These are phyloP conservation scores for Batillaria attramentaria DNA, from an alignment of 1,140 invertebrate genomes.

Conservation along the genomic window DNA sequence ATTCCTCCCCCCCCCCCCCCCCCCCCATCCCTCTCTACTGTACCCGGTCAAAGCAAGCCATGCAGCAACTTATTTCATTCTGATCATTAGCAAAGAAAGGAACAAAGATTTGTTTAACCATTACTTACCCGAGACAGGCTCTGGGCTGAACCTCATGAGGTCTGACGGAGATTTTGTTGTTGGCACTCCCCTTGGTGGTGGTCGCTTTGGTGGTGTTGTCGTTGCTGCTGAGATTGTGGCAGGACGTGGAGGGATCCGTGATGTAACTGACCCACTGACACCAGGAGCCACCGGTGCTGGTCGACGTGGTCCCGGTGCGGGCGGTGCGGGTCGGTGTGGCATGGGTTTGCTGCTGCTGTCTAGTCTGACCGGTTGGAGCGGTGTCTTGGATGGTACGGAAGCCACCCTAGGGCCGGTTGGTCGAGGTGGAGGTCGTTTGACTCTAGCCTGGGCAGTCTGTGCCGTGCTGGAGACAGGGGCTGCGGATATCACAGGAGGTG, in stretches of 20 bases:
- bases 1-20: no score
- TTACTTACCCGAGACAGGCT: conserved; percentile 19
- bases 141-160: conserved; percentile 58
- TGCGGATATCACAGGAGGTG: conserved; percentile 28
- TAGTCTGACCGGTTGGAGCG: conserved; percentile 15
- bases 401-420: conserved; percentile 53
- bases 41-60: no score
- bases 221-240: neutral
- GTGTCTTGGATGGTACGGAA: conserved; percentile 39
- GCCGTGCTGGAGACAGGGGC: neutral
- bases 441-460: neutral
- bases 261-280: neutral
- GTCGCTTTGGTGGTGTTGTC: conserved; percentile 16
- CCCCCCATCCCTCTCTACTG: no score
- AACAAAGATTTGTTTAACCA: no score
- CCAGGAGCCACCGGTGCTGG: neutral
- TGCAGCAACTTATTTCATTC: no score
- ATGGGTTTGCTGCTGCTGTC: conserved; percentile 13
- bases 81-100: no score
- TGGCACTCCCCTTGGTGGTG: conserved; percentile 17
- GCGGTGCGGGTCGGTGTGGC: conserved; percentile 52
- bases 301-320: conserved; percentile 28
- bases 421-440: conserved; percentile 56
- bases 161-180: conserved; percentile 33
- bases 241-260: conserved; percentile 28